These are phyloP conservation scores for Drosophila longiperda DNA, from an alignment of 2,888 invertebrate genomes.

Conservation along the genomic window DNA sequence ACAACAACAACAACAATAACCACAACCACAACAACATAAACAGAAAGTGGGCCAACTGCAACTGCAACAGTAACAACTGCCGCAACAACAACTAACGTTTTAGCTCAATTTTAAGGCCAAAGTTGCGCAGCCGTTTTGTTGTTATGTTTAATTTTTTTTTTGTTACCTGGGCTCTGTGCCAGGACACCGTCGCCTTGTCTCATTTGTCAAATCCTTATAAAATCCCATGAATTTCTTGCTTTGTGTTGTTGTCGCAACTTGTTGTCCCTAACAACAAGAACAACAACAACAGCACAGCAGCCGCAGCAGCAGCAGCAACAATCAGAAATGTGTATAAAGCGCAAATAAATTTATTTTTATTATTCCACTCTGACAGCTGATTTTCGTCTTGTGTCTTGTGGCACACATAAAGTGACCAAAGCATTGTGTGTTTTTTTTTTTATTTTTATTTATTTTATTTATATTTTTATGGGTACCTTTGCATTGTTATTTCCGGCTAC, in stretches of 20 bases:
- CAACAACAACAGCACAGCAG: conserved; percentile 13
- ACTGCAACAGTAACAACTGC: conserved; percentile 32
- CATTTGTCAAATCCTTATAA: conserved; percentile 78
- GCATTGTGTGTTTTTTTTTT: conserved; percentile 18
- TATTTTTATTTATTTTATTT: neutral
- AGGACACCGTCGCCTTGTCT: conserved; percentile 44
- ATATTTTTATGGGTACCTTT: conserved; percentile 7
- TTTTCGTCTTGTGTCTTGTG: conserved; percentile 47
- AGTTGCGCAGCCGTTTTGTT: conserved; percentile 29
- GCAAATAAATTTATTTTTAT: conserved; percentile 79
- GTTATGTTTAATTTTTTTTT: conserved; percentile 6
- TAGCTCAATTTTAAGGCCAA: conserved; percentile 71
- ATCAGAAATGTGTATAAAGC: conserved; percentile 39
- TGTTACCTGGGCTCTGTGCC: conserved; percentile 57
- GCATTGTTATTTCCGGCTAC: conserved; percentile 9
- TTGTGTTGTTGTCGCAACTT: conserved; percentile 59
- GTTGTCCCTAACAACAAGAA: conserved; percentile 59
- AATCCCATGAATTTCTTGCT: conserved; percentile 45
- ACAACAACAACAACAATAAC: conserved; percentile 19
- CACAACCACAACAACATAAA: conserved; percentile 25
- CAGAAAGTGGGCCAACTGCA: conserved; percentile 63
- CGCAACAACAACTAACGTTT: conserved; percentile 51
- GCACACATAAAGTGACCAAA: conserved; percentile 35
- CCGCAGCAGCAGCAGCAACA: conserved; percentile 21
- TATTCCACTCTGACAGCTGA: conserved; percentile 74